Percentiles rank a stretch among this genome's conserved stretches.
Evolutionary conservation across 1,140 invertebrate species (phyloP).

Genomic region (Heliconius congener): DNA sequence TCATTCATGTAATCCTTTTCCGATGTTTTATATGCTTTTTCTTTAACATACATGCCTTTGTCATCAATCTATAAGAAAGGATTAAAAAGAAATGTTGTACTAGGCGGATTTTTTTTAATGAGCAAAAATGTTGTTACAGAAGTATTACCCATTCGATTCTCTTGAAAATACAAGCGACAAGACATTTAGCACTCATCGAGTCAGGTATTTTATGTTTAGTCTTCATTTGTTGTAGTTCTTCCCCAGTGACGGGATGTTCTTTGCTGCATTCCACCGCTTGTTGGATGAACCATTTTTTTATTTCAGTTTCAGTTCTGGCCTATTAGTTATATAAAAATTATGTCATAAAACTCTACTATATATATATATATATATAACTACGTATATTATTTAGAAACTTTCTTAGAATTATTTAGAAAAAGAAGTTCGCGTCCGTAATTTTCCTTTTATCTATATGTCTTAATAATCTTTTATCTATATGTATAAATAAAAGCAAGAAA

Average conservation of each 20-base stretch:
- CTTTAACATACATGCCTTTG: constrained; percentile 60
- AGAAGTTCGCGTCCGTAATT: too few relatives aligned
- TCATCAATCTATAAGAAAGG: constrained; percentile 53
- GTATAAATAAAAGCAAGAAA: background rate
- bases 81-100: background rate
- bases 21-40: constrained; percentile 45
- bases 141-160: constrained; percentile 57
- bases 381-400: too few relatives aligned
- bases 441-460: too few relatives aligned
- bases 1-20: constrained; percentile 53
- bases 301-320: constrained; percentile 54
- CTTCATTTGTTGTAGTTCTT: constrained; percentile 59
- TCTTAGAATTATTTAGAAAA: too few relatives aligned
- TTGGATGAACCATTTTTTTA: constrained; percentile 57
- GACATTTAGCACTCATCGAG: constrained; percentile 55
- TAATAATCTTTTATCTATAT: too few relatives aligned
- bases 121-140: background rate
- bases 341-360: background rate
- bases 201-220: constrained; percentile 57
- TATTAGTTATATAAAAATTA: constrained; percentile 24
- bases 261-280: constrained; percentile 57
- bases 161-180: constrained; percentile 61
- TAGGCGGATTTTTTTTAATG: too few relatives aligned
- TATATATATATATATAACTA: too few relatives aligned
- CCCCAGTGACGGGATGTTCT: constrained; percentile 48